Evolutionary conservation across 2,888 invertebrate genomes (phyloP), one percentile per base, ranked within the genome.

Genomic region (Torymus tubicola): DNA sequence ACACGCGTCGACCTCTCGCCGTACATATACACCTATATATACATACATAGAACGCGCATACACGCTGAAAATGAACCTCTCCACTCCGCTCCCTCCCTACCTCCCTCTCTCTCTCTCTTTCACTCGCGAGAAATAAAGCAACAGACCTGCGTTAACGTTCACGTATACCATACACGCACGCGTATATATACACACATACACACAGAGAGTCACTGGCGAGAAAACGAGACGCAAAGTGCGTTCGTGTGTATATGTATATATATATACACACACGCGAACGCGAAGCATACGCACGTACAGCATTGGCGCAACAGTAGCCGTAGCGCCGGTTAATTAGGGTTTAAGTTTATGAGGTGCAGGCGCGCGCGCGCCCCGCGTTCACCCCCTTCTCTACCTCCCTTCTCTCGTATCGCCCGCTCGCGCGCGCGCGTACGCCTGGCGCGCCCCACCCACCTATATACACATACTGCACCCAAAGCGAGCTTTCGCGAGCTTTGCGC

Each of bases 291-390:
- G 78, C 69, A 50, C 69, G 71, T 69, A 67, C 52, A 21, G 53
- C 80, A 83, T 78, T 79, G 68, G 86, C 87, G 89, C 88, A 89
- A 90, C 89, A 89, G 90, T 89, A 90, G 89, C 90, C 87, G 89
- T 90, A 89, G 90, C 90, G 90, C 90, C 90, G 90, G 90, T 90
- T 91, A 91, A 91, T 91, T 90, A 91, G 90, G 90, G 90, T 90
- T 90, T 89, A 89, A 91, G 90, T 91, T 91, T 91, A 91, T 90
- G 90, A 91, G 90, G 90, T 91, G 90, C 90, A 90, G 90, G 89
- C 90, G 90, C 89, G 89, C 89, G 89, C 89, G 87, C 86, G 87
- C 85, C 87, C 85, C 84, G 85, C 42, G 42, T 8, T 42, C 87
- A 85, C 84, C 85, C 85, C 83, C 83, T 71, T 74, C 68, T 60